Evolutionary conservation across 64 coral and sea anemone species (phyloP).

Genomic region (Stichodactyla mertensii): DNA sequence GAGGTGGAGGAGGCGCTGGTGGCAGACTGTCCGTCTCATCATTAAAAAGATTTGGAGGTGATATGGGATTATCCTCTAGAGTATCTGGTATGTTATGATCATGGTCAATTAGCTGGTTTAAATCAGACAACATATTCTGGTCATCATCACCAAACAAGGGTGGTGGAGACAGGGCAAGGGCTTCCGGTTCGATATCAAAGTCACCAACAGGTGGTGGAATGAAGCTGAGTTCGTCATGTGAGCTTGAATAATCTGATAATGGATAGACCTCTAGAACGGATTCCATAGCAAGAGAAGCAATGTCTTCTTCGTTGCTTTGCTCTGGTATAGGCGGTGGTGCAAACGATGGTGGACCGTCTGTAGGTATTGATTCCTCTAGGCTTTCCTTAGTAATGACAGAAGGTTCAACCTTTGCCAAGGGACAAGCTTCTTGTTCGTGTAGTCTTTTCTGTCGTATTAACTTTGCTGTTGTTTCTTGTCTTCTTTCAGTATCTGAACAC

Average conservation of each 20-base stretch:
- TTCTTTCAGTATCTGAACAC: background rate
- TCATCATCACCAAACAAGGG: slow-evolving; percentile 20
- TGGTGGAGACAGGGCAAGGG: slow-evolving; percentile 23
- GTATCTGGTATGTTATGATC: background rate
- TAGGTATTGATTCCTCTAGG: background rate
- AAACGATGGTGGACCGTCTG: background rate
- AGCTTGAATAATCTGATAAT: background rate
- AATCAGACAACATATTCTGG: background rate
- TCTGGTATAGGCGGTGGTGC: slow-evolving; percentile 15
- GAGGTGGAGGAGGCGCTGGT: slow-evolving; percentile 32
- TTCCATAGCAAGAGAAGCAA: background rate
- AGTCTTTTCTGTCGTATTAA: background rate
- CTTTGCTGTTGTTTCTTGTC: background rate
- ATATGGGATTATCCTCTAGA: background rate
- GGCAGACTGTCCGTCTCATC: slow-evolving; percentile 73
- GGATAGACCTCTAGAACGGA: background rate
- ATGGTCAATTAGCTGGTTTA: background rate
- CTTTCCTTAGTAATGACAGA: background rate
- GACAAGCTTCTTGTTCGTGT: background rate
- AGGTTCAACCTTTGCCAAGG: slow-evolving; percentile 8
- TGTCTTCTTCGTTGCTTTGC: background rate
- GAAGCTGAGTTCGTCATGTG: background rate
- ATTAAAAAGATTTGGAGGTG: slow-evolving; percentile 81
- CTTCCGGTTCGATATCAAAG: slow-evolving; percentile 11
- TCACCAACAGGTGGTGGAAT: slow-evolving; percentile 1